Percentiles rank a stretch among this genome's conserved stretches.
Evolutionary conservation across 1,140 invertebrate species (phyloP).

Genomic region (Papilio aristodemus): DNA sequence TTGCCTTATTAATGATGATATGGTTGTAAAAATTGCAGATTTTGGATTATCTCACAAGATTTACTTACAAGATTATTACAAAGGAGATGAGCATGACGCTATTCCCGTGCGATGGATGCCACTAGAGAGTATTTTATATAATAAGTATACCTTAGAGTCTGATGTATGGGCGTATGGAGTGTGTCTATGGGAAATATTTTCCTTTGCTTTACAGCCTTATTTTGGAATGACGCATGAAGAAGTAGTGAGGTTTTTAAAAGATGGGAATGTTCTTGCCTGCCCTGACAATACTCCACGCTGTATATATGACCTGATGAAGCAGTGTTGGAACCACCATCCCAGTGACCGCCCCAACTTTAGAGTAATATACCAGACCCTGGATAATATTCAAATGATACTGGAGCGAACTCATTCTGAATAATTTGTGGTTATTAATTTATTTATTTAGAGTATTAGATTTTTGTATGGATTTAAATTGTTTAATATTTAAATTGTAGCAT

Average conservation of each 20-base stretch:
- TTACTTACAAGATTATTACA: constrained; percentile 94
- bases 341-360: constrained; percentile 91
- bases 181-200: constrained; percentile 96
- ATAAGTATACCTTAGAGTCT: constrained; percentile 95
- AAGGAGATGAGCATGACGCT: constrained; percentile 95
- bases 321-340: constrained; percentile 95
- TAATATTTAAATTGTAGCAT: constrained; percentile 29
- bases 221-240: constrained; percentile 97
- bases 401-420: constrained; percentile 75
- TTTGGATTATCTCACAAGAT: constrained; percentile 97
- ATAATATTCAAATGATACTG: constrained; percentile 83
- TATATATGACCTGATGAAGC: constrained; percentile 95
- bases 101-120: constrained; percentile 98
- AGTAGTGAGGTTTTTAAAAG: constrained; percentile 95
- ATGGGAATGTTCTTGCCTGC: constrained; percentile 91
- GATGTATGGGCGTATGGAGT: constrained; percentile 97
- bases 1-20: constrained; percentile 95
- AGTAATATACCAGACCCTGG: constrained; percentile 85
- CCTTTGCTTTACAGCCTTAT: constrained; percentile 95
- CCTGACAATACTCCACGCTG: constrained; percentile 94
- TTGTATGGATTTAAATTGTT: constrained; percentile 37
- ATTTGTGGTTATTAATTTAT: constrained; percentile 41
- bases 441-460: constrained; percentile 39
- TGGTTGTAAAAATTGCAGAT: constrained; percentile 98
- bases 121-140: constrained; percentile 95